Percentiles rank a stretch among this genome's conserved stretches.
Conservation (phyloP, 1,140 invertebrate species). For the Drosophila parabipectinata region DNA sequence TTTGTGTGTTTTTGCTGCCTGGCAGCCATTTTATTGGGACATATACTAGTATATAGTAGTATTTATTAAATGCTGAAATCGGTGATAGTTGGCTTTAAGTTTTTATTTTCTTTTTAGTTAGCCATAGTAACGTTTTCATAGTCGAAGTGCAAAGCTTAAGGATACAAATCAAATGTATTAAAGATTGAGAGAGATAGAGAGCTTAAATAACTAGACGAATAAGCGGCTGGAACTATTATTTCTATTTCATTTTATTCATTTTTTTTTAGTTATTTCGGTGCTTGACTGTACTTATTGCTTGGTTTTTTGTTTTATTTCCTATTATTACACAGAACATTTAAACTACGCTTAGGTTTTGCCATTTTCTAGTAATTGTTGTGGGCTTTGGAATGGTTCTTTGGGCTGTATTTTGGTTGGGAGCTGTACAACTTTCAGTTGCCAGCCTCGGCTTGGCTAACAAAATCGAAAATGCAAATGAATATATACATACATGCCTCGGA, state of each 20-base stretch:
- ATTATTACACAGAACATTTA: conserved; percentile 43
- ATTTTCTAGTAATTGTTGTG: conserved; percentile 26
- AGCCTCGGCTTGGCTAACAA: conserved; percentile 31
- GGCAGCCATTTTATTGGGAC: conserved; percentile 32
- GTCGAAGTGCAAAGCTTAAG: conserved; percentile 37
- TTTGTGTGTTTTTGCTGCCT: conserved; percentile 40
- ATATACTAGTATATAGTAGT: conserved; percentile 10
- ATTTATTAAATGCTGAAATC: conserved; percentile 36
- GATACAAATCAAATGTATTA: conserved; percentile 32
- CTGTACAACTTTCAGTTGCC: conserved; percentile 66
- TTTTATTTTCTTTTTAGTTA: conserved; percentile 31
- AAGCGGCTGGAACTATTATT: conserved; percentile 54
- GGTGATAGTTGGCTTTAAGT: conserved; percentile 24
- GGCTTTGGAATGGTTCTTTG: conserved; percentile 12
- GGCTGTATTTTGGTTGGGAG: conserved; percentile 5
- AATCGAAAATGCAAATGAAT: conserved; percentile 58
- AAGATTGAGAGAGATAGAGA: conserved; percentile 1
- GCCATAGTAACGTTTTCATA: conserved; percentile 29
- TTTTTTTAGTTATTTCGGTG: conserved; percentile 35
- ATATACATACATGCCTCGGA: conserved; percentile 5
- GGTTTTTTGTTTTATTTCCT: neutral
- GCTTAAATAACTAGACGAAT: conserved; percentile 61
- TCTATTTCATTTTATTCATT: conserved; percentile 25
- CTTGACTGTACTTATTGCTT: conserved; percentile 4
- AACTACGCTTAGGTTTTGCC: conserved; percentile 23